Percentiles rank a stretch among this genome's conserved stretches.
Conservation (phyloP, 2,113 vertebrate species). For the Pelecanoides urinatrix region DNA sequence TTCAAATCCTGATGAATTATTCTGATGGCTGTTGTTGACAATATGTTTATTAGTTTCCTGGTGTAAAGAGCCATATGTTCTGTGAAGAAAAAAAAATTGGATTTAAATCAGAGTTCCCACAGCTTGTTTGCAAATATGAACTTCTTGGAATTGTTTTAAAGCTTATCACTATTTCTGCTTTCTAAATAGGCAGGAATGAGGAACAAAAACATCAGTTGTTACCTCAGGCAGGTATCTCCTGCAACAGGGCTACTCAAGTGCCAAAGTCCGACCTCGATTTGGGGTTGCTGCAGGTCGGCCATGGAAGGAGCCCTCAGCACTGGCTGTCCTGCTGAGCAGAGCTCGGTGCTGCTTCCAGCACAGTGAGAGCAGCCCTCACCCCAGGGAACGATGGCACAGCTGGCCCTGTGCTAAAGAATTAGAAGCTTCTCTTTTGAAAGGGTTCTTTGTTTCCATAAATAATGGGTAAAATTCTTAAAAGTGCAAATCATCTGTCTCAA, state of each 20-base stretch:
- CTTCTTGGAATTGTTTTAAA: conserved; percentile 38
- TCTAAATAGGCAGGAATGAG: conserved; percentile 41
- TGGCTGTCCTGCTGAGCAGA: neutral
- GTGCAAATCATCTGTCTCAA: neutral
- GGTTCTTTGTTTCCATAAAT: conserved; percentile 4
- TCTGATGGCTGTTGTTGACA: neutral
- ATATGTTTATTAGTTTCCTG: neutral
- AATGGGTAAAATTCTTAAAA: neutral
- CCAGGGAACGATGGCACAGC: neutral
- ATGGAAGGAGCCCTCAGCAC: neutral
- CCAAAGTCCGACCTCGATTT: neutral
- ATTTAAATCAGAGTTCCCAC: conserved; percentile 21
- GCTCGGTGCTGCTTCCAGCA: neutral
- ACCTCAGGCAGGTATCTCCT: conserved; percentile 3
- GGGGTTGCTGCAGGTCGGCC: neutral
- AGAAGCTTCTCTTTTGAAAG: neutral
- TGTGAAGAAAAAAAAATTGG: neutral
- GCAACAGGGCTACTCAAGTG: neutral
- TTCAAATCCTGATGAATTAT: neutral
- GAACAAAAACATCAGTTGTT: conserved; percentile 18
- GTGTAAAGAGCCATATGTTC: neutral
- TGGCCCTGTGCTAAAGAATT: neutral
- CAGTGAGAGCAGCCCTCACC: neutral
- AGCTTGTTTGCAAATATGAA: neutral
- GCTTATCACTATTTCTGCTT: neutral